Percentiles rank a stretch among this genome's conserved stretches.
phyloP scores from a whole-genome alignment of 2,113 vertebrate species.

The Megaceryle torquata region DNA sequence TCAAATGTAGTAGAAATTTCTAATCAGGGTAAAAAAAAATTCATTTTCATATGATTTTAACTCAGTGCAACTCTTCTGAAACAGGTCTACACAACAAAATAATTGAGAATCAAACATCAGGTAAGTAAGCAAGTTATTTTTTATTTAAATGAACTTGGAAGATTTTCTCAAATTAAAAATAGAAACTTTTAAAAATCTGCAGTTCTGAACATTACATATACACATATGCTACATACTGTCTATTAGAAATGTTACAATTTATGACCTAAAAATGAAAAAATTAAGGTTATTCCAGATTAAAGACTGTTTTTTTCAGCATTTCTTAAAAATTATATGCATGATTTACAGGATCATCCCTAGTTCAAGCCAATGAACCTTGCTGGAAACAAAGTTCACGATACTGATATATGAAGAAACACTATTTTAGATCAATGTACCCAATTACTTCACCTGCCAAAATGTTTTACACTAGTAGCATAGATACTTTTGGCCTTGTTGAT shows the following conservation, averaged over 20 bases:
- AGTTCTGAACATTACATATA: conserved; percentile 49
- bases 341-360: not conserved
- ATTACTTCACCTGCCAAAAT: not conserved
- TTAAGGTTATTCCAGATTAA: conserved; percentile 18
- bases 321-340: not conserved
- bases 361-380: not conserved
- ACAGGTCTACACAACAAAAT: not conserved
- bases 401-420: not conserved
- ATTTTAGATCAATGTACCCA: not conserved
- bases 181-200: conserved; percentile 62
- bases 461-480: not conserved
- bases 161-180: conserved; percentile 65
- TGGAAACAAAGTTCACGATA: not conserved
- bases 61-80: not conserved
- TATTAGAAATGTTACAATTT: conserved; percentile 33
- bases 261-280: not conserved
- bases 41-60: not conserved
- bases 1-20: not conserved
- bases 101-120: not conserved
- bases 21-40: not conserved
- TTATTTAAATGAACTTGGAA: conserved; percentile 65
- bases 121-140: conserved; percentile 44
- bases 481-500: not conserved
- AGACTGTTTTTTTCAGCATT: not conserved
- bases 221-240: conserved; percentile 49